Percentiles rank a stretch among this genome's conserved stretches.
Evolutionary conservation across 2,888 invertebrate species (phyloP).

Genomic region (Erebia aethiops): DNA sequence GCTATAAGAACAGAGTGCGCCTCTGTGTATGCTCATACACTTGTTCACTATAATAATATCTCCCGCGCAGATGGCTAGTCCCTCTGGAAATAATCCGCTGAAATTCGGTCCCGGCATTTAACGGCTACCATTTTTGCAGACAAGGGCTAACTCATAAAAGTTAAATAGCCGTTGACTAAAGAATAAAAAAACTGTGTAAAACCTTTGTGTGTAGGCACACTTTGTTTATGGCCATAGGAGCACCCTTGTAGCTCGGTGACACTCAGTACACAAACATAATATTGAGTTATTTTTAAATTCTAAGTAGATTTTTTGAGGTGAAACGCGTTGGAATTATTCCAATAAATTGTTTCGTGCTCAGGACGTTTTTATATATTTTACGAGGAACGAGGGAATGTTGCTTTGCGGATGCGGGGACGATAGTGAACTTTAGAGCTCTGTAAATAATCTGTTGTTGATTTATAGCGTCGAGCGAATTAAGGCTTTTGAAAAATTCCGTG

Average conservation of each 20-base stretch:
- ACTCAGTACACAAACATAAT: conserved; percentile 4
- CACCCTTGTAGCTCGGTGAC: not conserved
- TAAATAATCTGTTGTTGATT: not conserved
- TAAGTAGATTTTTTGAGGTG: conserved; percentile 40
- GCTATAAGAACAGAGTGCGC: too few species aligned
- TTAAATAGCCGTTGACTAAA: too few species aligned
- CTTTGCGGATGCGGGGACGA: conserved; percentile 12
- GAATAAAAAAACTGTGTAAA: too few species aligned
- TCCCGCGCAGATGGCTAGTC: too few species aligned
- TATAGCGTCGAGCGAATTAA: not conserved
- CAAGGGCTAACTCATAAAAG: too few species aligned
- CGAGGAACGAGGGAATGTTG: conserved; percentile 1
- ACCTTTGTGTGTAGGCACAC: not conserved
- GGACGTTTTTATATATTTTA: conserved; percentile 54
- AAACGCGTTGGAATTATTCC: conserved; percentile 67
- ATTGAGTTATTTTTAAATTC: conserved; percentile 35
- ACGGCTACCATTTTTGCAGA: too few species aligned
- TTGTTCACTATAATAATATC: too few species aligned
- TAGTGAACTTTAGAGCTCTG: not conserved
- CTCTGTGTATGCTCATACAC: too few species aligned
- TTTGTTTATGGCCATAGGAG: not conserved
- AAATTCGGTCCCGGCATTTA: too few species aligned
- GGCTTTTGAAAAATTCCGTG: too few species aligned
- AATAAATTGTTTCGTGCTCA: conserved; percentile 61
- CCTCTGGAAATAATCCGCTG: too few species aligned